Percentiles rank a stretch among this genome's conserved stretches.
Conservation (phyloP, 1,140 invertebrate genomes). For the Portunus trituberculatus region DNA sequence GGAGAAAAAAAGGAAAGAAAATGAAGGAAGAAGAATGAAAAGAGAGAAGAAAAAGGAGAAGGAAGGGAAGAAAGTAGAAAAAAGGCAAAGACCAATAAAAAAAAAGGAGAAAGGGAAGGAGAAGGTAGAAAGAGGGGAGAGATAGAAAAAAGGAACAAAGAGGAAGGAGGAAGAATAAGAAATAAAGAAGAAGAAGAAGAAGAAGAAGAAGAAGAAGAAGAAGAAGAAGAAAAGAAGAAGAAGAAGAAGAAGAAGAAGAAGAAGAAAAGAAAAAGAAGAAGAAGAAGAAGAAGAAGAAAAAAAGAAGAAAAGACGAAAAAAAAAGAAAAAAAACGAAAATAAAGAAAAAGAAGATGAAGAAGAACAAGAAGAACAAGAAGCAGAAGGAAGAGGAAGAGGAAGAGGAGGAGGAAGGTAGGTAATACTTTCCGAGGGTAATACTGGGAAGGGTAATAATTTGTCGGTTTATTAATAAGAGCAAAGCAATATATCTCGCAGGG, state of each 20-base stretch:
- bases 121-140: neutral
- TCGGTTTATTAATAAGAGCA: too few relatives aligned
- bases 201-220: neutral
- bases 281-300: neutral
- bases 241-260: neutral
- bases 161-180: neutral
- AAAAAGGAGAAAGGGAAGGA: neutral
- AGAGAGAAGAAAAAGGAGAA: too few relatives aligned
- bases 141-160: neutral
- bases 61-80: too few relatives aligned
- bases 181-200: neutral
- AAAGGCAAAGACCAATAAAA: too few relatives aligned
- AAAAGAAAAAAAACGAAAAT: neutral
- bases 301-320: neutral
- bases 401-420: neutral
- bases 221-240: neutral
- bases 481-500: too few relatives aligned
- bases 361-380: neutral
- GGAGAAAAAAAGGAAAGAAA: too few relatives aligned
- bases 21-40: too few relatives aligned
- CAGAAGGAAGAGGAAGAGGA: neutral
- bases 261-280: neutral
- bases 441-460: too few relatives aligned
- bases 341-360: neutral
- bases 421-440: too few relatives aligned